Base-by-base conservation (phyloP, 2,888 invertebrate genomes). In the Drosophila tripunctata region DNA sequence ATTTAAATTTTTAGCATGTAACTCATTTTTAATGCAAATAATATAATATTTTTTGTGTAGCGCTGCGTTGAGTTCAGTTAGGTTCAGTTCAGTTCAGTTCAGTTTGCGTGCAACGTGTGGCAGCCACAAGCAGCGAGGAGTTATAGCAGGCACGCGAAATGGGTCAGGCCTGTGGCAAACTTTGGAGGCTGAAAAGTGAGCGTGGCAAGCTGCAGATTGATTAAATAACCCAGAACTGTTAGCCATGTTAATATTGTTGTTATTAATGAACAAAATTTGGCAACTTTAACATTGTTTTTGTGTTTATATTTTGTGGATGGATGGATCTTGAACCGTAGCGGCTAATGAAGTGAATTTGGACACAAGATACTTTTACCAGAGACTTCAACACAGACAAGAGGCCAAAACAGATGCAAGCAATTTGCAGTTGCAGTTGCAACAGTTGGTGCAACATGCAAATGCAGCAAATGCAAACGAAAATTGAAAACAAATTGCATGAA, bases 21-120 rank as follows among this genome's bases (percentile, higher is more conserved):
- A 80, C 87, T 87, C 81, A 84, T 87, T 81, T 85, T 82, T 78
- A 87, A 87, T 75, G 83, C 87, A 84, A 84, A 83, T 75, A 87
- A 87, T 80, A 87, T 73, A 74, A 73, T 65, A 35, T 50, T 44
- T 43, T 44, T n/a, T 30, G 22, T 17, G 19, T 40, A 19, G 30
- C n/a, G 35, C 10, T 24, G 21, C 3, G 45, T 36, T 33, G 27
- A 21, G 7, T 36, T 35, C 24, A 8, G 38, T 4, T 22, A 3
- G 19, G 36, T 31, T 48, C 12, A 8, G 38, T 4, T 22, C 5
- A 24, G 36, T 31, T 48, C 12, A 22, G 44, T 35, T 19, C 54
- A 41, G 50, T 38, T 44, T n/a, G 50, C 48, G 43, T 60, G 61
- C 67, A 55, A 45, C 36, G 47, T 57, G 63, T 56, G 36, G 54